Conservation (phyloP, 2,888 invertebrate species). For the Synanthedon andrenaeformis region DNA sequence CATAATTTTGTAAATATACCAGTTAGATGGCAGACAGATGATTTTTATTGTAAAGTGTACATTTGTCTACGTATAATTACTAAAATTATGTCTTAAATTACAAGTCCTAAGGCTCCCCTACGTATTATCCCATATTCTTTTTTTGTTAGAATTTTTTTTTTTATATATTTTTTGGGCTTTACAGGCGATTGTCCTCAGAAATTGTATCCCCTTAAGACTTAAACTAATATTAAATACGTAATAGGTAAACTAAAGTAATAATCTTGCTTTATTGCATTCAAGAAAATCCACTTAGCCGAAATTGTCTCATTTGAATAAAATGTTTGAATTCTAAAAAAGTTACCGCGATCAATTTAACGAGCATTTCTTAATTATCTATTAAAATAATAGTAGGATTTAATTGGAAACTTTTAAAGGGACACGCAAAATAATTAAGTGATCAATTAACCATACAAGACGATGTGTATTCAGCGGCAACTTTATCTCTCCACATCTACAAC, state of each 20-base stretch:
- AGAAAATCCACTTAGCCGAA: constrained; percentile 50
- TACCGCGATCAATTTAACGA: constrained; percentile 56
- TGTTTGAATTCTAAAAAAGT: constrained; percentile 48
- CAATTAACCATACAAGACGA: constrained; percentile 57
- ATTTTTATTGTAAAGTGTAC: too few relatives aligned
- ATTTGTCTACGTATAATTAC: too few relatives aligned
- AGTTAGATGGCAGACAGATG: too few relatives aligned
- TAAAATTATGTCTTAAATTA: too few relatives aligned
- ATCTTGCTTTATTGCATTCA: constrained; percentile 40
- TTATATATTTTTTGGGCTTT: too few relatives aligned
- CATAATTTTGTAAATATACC: too few relatives aligned
- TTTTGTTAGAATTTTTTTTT: too few relatives aligned
- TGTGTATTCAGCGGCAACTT: constrained; percentile 36
- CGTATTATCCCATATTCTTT: too few relatives aligned
- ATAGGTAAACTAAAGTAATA: constrained; percentile 57
- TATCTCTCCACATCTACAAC: constrained; percentile 45
- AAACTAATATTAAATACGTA: too few relatives aligned
- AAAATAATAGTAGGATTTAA: constrained; percentile 59
- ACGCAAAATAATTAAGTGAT: constrained; percentile 67
- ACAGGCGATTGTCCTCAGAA: too few relatives aligned
- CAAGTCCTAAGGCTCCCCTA: too few relatives aligned
- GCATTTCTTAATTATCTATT: constrained; percentile 65
- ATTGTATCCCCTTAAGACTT: too few relatives aligned
- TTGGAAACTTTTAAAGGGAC: constrained; percentile 56
- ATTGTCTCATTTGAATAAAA: constrained; percentile 63